Evolutionary conservation across 2,797 vertebrate genomes (phyloP).

Genomic region (Acanthurus lineatus): DNA sequence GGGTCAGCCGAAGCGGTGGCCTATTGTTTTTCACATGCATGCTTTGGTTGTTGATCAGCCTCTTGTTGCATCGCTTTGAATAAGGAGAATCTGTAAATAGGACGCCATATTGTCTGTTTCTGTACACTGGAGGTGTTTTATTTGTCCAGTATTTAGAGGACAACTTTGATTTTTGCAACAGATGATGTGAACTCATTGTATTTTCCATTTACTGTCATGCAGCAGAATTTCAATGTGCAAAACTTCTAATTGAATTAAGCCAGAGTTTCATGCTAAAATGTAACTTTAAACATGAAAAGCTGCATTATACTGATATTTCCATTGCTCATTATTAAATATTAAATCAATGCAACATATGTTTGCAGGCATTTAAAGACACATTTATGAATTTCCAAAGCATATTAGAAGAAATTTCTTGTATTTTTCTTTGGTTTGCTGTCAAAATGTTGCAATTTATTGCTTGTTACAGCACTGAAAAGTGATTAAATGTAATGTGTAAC

Average conservation of each 20-base stretch:
- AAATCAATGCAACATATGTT: neutral
- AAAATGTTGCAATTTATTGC: too few relatives aligned
- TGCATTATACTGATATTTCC: neutral
- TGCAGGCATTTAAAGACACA: too few relatives aligned
- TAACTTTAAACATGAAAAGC: too few relatives aligned
- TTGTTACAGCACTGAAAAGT: too few relatives aligned
- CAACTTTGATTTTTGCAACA: neutral
- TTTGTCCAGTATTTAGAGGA: neutral
- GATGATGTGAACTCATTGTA: neutral
- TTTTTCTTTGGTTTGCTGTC: too few relatives aligned
- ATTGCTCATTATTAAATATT: neutral
- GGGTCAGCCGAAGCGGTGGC: slow-evolving; percentile 10
- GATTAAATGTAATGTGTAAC: too few relatives aligned
- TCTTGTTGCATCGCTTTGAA: slow-evolving; percentile 8
- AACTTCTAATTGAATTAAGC: too few relatives aligned
- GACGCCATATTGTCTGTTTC: neutral
- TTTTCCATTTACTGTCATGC: neutral
- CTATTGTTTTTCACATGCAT: slow-evolving; percentile 6
- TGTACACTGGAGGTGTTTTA: neutral
- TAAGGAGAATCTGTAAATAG: neutral
- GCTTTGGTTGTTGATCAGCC: slow-evolving; percentile 1
- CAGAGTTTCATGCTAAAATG: too few relatives aligned
- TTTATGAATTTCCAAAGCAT: too few relatives aligned
- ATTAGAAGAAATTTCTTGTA: too few relatives aligned
- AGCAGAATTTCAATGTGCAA: too few relatives aligned